These are phyloP conservation scores for Graptemys geographica DNA, from an alignment of 2,797 vertebrate genomes.

Conservation along the genomic window DNA sequence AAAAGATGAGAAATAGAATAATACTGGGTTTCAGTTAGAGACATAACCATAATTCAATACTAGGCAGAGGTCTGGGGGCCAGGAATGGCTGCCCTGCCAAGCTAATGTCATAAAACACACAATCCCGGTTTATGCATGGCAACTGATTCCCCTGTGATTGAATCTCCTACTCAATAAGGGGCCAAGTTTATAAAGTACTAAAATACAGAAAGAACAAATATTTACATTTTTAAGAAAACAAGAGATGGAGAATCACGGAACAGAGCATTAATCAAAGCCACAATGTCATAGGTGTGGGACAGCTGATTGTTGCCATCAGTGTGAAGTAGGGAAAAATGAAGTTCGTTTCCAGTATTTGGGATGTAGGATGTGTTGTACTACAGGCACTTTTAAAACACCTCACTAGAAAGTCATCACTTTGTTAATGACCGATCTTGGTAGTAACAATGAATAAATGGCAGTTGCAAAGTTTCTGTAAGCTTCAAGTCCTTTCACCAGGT, in stretches of 20 bases:
- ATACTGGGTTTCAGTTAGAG: conserved; percentile 73
- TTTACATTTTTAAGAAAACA: conserved; percentile 75
- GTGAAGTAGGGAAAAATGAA: conserved; percentile 59
- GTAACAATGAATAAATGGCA: not conserved
- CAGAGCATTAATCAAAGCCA: conserved; percentile 72
- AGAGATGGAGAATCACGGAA: conserved; percentile 58
- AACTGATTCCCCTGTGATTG: conserved; percentile 49
- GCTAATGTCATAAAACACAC: conserved; percentile 69
- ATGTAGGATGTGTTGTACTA: conserved; percentile 58
- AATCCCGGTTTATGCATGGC: conserved; percentile 58
- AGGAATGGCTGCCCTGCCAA: conserved; percentile 54
- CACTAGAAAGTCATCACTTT: conserved; percentile 7
- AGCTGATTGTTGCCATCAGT: conserved; percentile 55
- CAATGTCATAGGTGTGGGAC: conserved; percentile 71
- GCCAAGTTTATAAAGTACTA: conserved; percentile 68
- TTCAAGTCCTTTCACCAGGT: not conserved
- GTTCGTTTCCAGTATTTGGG: conserved; percentile 67
- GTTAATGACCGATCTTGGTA: not conserved
- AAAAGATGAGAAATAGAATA: conserved; percentile 72
- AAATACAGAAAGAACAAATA: conserved; percentile 79
- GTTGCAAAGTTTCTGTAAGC: not conserved
- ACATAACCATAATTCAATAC: conserved; percentile 70
- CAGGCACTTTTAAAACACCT: conserved; percentile 52
- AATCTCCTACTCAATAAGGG: conserved; percentile 64
- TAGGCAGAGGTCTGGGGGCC: conserved; percentile 39